phyloP scores from a whole-genome alignment of 2,113 vertebrate species.

The Ammodytes marinus region DNA sequence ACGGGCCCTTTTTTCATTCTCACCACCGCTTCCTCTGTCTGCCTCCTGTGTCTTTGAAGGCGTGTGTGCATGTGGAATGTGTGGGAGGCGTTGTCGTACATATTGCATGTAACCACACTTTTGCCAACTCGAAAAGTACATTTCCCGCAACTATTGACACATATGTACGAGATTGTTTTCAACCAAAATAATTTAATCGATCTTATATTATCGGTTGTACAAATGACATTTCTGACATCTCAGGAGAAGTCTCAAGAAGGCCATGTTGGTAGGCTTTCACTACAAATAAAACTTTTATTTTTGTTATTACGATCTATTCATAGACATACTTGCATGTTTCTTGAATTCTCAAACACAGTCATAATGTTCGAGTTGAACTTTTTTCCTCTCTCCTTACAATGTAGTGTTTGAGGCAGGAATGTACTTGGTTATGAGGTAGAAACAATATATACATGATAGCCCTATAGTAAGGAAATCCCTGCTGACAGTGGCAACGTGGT shows the following conservation, averaged over 20 bases:
- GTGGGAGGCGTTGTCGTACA: neutral
- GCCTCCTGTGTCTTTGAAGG: conserved; percentile 49
- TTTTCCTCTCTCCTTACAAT: neutral
- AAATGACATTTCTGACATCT: neutral
- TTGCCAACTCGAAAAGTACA: neutral
- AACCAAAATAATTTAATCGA: neutral
- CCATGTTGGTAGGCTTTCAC: neutral
- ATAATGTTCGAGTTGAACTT: neutral
- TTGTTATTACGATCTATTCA: neutral
- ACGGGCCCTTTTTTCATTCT: conserved; percentile 63
- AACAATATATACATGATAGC: conserved; percentile 18
- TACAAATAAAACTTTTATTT: neutral
- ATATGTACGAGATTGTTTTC: neutral
- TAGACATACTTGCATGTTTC: neutral
- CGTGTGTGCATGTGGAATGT: conserved; percentile 32
- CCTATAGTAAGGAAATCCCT: conserved; percentile 61
- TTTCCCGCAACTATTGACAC: neutral
- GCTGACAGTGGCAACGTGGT: conserved; percentile 74
- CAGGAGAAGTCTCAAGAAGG: neutral
- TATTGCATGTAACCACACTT: neutral
- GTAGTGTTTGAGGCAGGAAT: neutral
- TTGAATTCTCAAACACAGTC: neutral
- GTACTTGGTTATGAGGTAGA: conserved; percentile 25
- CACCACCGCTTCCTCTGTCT: conserved; percentile 55
- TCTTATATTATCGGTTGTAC: neutral